phyloP scores from a whole-genome alignment of 2,113 vertebrate species.

The Myrmophylax atrothorax region DNA sequence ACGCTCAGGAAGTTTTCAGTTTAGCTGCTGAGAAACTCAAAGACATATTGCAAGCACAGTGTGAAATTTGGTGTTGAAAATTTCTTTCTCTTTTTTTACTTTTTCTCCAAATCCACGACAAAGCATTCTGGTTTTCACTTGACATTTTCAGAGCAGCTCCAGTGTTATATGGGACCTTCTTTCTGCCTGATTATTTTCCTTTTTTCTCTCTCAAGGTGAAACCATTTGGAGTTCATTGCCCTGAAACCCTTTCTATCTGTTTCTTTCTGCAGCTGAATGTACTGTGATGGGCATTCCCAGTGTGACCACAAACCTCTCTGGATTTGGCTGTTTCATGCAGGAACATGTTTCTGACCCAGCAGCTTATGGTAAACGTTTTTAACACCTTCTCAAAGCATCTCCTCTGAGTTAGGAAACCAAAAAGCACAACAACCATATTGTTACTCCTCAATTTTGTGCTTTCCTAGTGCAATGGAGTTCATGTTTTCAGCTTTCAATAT shows the following conservation, averaged over 20 bases:
- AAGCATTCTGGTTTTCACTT: not conserved
- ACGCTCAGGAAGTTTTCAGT: not conserved
- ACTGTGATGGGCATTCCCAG: conserved; percentile 99
- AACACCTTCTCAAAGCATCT: not conserved
- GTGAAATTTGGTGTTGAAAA: not conserved
- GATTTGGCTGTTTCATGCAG: conserved; percentile 97
- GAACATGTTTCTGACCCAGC: conserved; percentile 93
- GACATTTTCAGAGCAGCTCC: not conserved
- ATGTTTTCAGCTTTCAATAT: not conserved
- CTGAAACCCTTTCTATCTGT: not conserved
- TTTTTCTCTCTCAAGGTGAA: not conserved
- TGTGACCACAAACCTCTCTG: conserved; percentile 96
- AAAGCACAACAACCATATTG: not conserved
- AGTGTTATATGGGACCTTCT: not conserved
- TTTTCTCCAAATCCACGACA: not conserved
- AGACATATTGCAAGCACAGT: not conserved
- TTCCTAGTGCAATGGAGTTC: not conserved
- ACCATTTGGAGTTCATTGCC: not conserved
- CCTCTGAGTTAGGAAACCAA: not conserved
- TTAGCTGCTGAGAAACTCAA: not conserved
- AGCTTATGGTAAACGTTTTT: conserved; percentile 84
- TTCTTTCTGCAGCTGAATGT: conserved; percentile 87
- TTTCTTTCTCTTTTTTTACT: not conserved
- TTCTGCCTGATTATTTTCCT: not conserved
- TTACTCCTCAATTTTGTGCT: not conserved